phyloP scores from a whole-genome alignment of 2,888 invertebrate genomes.

The Hyalella azteca region DNA sequence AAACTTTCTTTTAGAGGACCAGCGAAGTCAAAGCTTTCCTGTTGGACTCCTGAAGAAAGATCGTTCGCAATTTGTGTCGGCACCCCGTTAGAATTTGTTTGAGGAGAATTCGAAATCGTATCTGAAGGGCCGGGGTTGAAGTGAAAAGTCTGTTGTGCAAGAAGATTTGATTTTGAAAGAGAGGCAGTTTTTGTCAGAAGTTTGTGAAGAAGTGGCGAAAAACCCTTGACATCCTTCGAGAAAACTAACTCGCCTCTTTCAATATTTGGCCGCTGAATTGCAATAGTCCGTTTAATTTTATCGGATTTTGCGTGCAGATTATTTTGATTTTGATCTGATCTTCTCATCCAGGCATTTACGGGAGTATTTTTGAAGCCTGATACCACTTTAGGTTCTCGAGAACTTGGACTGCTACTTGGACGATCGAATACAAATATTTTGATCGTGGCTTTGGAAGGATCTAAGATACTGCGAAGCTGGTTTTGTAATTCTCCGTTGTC shows the following conservation, averaged over 20 bases:
- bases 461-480: neutral
- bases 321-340: neutral
- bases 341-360: neutral
- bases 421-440: conserved; percentile 23
- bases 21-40: no score
- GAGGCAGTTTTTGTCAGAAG: neutral
- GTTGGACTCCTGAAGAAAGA: no score
- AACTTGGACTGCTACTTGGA: neutral
- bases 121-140: neutral
- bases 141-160: neutral
- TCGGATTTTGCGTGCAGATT: neutral
- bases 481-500: neutral
- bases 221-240: conserved; percentile 9
- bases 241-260: neutral
- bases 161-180: neutral
- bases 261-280: neutral
- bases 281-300: neutral
- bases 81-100: neutral
- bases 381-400: neutral
- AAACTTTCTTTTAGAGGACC: no score
- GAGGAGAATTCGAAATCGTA: neutral
- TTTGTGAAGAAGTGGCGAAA: neutral
- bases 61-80: neutral
- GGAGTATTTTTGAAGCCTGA: neutral
- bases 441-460: conserved; percentile 24